Conservation (phyloP, 2,888 invertebrate species). For the Candidula unifasciata region DNA sequence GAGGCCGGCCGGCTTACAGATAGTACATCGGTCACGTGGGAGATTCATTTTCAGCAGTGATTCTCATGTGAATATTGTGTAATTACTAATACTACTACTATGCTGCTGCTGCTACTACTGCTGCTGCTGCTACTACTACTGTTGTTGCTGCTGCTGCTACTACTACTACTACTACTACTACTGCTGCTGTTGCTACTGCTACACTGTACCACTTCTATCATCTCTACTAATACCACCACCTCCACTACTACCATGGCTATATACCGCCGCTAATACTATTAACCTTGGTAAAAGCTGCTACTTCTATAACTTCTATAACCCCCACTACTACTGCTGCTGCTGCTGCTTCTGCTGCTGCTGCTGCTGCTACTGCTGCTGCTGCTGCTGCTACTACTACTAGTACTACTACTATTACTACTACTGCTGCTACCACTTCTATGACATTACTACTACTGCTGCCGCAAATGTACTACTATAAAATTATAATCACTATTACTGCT, state of each 20-base stretch:
- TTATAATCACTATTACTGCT: too few relatives aligned
- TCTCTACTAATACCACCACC: too few relatives aligned
- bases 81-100: neutral
- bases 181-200: neutral
- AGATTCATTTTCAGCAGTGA: neutral
- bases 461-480: too few relatives aligned
- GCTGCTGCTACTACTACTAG: neutral
- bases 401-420: conserved; percentile 17
- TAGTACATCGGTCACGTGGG: neutral
- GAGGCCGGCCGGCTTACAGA: neutral
- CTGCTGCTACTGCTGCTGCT: neutral
- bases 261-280: too few relatives aligned
- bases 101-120: neutral
- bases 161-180: neutral
- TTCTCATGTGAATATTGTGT: neutral
- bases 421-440: neutral
- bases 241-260: too few relatives aligned
- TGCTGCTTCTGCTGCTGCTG: neutral
- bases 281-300: too few relatives aligned
- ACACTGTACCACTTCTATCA: neutral
- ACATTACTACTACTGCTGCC: too few relatives aligned
- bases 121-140: neutral
- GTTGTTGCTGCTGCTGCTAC: neutral
- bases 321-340: neutral
- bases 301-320: neutral